phyloP scores from a whole-genome alignment of 2,888 invertebrate species.

The Trilocha varians region DNA sequence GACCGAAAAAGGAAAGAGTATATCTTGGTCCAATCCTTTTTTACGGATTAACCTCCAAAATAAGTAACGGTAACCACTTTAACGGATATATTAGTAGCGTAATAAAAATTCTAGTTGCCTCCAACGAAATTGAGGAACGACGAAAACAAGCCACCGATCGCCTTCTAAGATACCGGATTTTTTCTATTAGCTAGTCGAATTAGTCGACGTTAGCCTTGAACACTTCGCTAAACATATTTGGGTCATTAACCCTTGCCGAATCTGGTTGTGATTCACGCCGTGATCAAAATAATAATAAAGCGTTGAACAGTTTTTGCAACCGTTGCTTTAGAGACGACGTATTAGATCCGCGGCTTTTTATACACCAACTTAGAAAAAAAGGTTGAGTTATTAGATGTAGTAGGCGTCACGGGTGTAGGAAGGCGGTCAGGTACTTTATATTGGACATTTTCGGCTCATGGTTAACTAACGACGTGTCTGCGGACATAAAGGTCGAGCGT shows the following conservation, averaged over 20 bases:
- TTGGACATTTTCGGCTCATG: constrained; percentile 18
- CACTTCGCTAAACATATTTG: constrained; percentile 65
- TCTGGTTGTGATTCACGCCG: constrained; percentile 69
- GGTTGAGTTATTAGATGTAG: constrained; percentile 45
- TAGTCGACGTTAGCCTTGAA: constrained; percentile 64
- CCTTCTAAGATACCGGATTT: constrained; percentile 49
- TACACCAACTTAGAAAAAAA: constrained; percentile 39
- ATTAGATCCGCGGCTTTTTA: constrained; percentile 46
- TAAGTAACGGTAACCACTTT: constrained; percentile 44
- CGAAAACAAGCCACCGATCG: constrained; percentile 40
- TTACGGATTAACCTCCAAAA: not conserved
- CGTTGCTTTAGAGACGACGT: constrained; percentile 50
- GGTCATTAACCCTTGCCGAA: constrained; percentile 71
- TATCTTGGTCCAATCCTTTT: not conserved
- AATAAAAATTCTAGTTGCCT: constrained; percentile 33
- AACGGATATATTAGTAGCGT: constrained; percentile 32
- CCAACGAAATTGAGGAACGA: constrained; percentile 19
- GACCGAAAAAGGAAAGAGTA: not conserved
- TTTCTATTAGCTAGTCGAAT: constrained; percentile 56
- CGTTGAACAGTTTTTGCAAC: constrained; percentile 64
- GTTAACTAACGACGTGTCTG: constrained; percentile 24
- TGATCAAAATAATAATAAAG: constrained; percentile 69
- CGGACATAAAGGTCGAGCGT: constrained; percentile 20
- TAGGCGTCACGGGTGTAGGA: constrained; percentile 38
- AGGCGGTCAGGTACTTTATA: constrained; percentile 20